Conservation (phyloP, 2,888 invertebrate species). For the Chymomyza fuscimana region DNA sequence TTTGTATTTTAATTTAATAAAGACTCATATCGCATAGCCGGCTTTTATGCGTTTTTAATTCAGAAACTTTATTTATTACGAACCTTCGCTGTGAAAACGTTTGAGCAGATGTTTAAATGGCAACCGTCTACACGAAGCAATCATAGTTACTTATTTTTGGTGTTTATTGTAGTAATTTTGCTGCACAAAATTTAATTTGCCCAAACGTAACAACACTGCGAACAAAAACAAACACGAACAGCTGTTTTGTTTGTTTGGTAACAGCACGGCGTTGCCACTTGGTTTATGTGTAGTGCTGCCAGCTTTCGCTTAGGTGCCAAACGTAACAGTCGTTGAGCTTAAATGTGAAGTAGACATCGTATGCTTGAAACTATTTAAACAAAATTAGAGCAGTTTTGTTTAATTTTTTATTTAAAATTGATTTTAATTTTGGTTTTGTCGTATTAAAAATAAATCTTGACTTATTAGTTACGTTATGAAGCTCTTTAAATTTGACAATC, state of each 20-base stretch:
- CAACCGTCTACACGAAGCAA: conserved; percentile 24
- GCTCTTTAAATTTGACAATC: no score
- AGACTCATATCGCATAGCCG: not conserved
- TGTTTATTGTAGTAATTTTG: conserved; percentile 3
- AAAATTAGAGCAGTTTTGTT: no score
- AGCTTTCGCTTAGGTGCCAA: not conserved
- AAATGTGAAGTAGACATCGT: no score
- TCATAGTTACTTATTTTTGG: conserved; percentile 32
- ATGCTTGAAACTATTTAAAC: no score
- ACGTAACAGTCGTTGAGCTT: not conserved
- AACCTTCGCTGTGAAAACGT: conserved; percentile 50
- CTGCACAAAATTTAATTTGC: not conserved
- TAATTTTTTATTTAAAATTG: no score
- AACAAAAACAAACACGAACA: conserved; percentile 13
- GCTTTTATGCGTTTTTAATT: not conserved
- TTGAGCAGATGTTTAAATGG: conserved; percentile 45
- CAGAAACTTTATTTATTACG: not conserved
- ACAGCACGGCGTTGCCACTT: conserved; percentile 31
- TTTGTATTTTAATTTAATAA: not conserved
- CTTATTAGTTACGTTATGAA: no score
- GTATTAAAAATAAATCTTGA: no score
- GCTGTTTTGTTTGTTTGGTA: conserved; percentile 36
- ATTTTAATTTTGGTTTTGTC: no score
- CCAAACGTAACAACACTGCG: not conserved
- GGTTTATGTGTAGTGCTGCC: not conserved